Evolutionary conservation across 2,797 vertebrate genomes (phyloP).

Genomic region (Falco naumanni): DNA sequence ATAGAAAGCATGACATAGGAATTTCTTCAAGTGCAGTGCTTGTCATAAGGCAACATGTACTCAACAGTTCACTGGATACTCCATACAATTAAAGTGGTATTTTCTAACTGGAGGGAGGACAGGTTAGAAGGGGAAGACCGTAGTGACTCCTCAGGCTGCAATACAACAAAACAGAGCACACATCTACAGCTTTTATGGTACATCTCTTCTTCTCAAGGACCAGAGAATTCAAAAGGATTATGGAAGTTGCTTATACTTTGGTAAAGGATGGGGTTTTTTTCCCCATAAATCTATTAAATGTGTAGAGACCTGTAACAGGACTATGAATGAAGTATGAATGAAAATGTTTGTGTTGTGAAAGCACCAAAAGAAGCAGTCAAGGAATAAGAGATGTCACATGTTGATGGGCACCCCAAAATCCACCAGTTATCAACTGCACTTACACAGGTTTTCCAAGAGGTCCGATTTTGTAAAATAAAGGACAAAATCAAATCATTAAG

Average conservation of each 20-base stretch:
- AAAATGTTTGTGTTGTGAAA: not conserved
- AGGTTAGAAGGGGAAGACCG: not conserved
- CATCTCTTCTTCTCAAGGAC: not conserved
- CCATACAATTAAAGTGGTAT: not conserved
- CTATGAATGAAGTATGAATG: not conserved
- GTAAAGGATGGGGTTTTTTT: not conserved
- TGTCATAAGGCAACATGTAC: not conserved
- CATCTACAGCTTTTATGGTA: not conserved
- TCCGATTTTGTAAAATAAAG: not conserved
- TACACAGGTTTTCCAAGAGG: not conserved
- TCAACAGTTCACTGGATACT: not conserved
- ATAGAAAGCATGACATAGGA: not conserved
- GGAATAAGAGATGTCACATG: not conserved
- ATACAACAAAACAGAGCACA: not conserved
- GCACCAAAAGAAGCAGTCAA: not conserved
- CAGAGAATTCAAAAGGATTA: not conserved
- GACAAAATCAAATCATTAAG: not conserved
- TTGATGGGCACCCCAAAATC: not conserved
- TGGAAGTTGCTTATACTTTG: not conserved
- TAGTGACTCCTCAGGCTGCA: not conserved
- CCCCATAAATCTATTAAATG: not conserved
- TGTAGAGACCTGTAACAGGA: not conserved
- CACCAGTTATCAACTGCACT: not conserved
- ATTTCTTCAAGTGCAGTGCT: not conserved
- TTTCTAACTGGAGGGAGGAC: not conserved